These are phyloP conservation scores for Metellina segmentata DNA, from an alignment of 2,888 invertebrate genomes.

Conservation along the genomic window DNA sequence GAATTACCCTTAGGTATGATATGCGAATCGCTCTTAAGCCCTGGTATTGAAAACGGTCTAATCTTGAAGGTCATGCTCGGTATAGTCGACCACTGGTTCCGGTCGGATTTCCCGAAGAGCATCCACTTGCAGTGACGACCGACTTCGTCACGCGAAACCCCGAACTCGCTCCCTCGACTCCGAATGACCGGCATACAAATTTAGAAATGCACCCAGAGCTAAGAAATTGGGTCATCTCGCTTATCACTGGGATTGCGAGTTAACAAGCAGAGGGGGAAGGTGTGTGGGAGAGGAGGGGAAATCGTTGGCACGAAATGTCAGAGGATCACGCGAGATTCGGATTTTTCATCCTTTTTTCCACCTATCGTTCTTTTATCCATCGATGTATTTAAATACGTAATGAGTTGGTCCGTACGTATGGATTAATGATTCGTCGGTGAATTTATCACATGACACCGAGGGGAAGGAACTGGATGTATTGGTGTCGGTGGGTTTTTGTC, in stretches of 20 bases:
- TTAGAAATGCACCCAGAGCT: constrained; percentile 17
- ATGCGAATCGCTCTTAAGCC: too few species aligned
- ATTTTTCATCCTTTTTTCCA: constrained; percentile 7
- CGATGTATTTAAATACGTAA: constrained; percentile 41
- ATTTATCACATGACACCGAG: constrained; percentile 9
- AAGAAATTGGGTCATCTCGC: constrained; percentile 56
- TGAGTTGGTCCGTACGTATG: constrained; percentile 1
- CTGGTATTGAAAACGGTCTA: too few species aligned
- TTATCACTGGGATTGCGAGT: constrained; percentile 22
- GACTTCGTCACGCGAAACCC: constrained; percentile 31
- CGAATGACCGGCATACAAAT: constrained; percentile 21
- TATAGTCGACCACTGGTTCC: constrained; percentile 16
- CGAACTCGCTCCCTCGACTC: background rate
- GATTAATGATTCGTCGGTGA: constrained; percentile 17
- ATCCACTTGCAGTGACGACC: constrained; percentile 18
- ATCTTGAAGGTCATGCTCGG: constrained; percentile 10
- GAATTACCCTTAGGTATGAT: too few species aligned
- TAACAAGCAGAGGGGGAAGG: constrained; percentile 17
- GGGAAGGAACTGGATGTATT: too few species aligned
- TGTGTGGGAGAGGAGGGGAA: background rate
- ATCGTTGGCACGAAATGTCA: constrained; percentile 58
- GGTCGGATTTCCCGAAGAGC: constrained; percentile 5
- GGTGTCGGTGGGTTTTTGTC: too few species aligned
- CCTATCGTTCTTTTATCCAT: background rate
- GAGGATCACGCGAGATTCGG: constrained; percentile 24